Percentiles rank a stretch among this genome's conserved stretches.
Conservation (phyloP, 2,797 vertebrate genomes). For the Anas bernieri region DNA sequence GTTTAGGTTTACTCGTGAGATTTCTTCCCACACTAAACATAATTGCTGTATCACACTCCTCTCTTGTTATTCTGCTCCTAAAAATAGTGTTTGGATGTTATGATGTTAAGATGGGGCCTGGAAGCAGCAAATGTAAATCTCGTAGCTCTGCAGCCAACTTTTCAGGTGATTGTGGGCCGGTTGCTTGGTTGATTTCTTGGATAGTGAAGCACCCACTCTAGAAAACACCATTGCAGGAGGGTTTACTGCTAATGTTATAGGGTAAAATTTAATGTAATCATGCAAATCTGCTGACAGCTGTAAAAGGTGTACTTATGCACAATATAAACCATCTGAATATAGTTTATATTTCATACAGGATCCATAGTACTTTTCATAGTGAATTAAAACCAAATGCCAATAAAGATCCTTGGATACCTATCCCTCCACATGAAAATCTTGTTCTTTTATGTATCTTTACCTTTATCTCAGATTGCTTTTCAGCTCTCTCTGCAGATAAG, state of each 20-base stretch:
- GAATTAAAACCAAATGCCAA: not conserved
- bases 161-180: not conserved
- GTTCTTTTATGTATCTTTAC: not conserved
- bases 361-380: conserved; percentile 7
- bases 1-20: not conserved
- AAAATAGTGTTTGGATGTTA: not conserved
- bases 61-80: not conserved
- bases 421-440: not conserved
- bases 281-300: not conserved
- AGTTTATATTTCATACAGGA: not conserved
- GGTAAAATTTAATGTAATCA: not conserved
- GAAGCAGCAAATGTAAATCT: not conserved
- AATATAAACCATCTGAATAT: not conserved
- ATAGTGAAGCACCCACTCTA: not conserved
- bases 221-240: not conserved
- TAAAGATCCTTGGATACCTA: conserved; percentile 12
- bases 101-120: not conserved
- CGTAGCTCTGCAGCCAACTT: not conserved
- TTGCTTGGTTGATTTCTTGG: not conserved
- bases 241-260: not conserved
- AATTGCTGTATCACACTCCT: not conserved
- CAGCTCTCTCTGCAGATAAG: not conserved
- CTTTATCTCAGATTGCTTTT: not conserved
- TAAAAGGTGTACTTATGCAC: not conserved
- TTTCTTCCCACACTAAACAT: not conserved